Conservation (phyloP, 2,888 invertebrate genomes). For the Drosophila meridiana region DNA sequence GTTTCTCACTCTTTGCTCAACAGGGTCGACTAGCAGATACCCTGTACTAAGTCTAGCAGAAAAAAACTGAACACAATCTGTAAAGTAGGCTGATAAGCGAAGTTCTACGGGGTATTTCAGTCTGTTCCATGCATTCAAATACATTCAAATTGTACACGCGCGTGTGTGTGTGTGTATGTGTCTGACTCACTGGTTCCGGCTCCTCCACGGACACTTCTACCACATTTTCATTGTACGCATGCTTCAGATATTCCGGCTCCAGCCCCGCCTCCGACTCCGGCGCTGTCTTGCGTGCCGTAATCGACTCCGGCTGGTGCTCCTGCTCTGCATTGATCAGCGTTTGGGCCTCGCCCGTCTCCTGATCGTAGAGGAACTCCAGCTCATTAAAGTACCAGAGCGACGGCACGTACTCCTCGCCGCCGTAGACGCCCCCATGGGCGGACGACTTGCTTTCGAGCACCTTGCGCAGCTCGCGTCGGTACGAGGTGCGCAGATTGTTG, state of each 20-base stretch:
- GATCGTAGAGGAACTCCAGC: constrained; percentile 61
- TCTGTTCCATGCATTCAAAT: not conserved
- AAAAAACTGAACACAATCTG: no score
- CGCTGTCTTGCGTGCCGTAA: no score
- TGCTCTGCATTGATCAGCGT: not conserved
- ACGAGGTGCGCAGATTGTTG: constrained; percentile 71
- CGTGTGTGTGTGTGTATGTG: not conserved
- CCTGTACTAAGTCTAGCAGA: not conserved
- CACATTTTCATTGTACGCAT: constrained; percentile 10
- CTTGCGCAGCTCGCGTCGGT: constrained; percentile 65
- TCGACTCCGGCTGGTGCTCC: not conserved
- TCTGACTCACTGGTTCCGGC: constrained; percentile 18
- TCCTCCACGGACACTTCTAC: constrained; percentile 17
- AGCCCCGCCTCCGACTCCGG: no score
- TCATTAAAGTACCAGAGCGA: constrained; percentile 67
- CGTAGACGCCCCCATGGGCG: not conserved
- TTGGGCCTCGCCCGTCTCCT: constrained; percentile 57
- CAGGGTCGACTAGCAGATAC: not conserved
- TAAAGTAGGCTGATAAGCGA: no score
- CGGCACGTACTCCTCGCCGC: constrained; percentile 48
- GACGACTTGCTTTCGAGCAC: constrained; percentile 43
- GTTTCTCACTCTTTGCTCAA: not conserved
- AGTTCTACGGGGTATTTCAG: not conserved
- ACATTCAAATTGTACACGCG: no score
- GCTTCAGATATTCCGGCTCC: constrained; percentile 1